phyloP scores from a whole-genome alignment of 2,888 invertebrate genomes.

The Tolmerus cingulatus region DNA sequence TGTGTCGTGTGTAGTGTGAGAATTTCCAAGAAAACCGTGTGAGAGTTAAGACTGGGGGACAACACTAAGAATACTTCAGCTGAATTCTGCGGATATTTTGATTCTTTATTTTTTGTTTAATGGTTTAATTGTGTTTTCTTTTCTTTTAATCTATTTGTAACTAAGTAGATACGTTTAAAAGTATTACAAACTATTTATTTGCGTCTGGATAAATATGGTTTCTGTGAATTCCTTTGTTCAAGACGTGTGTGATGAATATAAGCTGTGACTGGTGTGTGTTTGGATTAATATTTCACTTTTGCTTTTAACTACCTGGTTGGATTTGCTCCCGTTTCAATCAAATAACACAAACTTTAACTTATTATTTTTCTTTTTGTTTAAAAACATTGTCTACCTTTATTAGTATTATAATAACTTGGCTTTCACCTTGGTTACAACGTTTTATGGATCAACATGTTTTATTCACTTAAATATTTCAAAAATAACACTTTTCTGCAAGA shows the following conservation, averaged over 20 bases:
- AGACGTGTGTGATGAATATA: constrained; percentile 4
- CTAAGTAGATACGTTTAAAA: constrained; percentile 26
- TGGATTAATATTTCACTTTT: not conserved
- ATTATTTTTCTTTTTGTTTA: not conserved
- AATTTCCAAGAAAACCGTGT: not conserved
- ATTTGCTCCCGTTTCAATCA: not conserved
- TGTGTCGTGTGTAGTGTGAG: not conserved
- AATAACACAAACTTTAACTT: not conserved
- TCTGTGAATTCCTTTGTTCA: constrained; percentile 6
- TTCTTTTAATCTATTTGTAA: constrained; percentile 14
- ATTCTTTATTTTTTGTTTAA: not conserved
- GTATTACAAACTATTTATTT: constrained; percentile 21
- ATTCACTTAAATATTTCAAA: not conserved
- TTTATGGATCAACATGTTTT: not conserved
- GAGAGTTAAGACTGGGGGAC: not conserved
- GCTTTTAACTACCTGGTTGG: not conserved
- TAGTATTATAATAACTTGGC: not conserved
- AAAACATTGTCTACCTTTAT: not conserved
- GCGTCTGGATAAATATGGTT: not conserved
- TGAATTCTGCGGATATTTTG: not conserved
- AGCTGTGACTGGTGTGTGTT: not conserved
- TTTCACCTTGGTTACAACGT: not conserved
- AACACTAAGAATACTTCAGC: not conserved
- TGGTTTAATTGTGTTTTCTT: constrained; percentile 9
- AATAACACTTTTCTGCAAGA: not conserved